These are phyloP conservation scores for Acheta domesticus DNA, from an alignment of 2,888 invertebrate species.

Conservation along the genomic window DNA sequence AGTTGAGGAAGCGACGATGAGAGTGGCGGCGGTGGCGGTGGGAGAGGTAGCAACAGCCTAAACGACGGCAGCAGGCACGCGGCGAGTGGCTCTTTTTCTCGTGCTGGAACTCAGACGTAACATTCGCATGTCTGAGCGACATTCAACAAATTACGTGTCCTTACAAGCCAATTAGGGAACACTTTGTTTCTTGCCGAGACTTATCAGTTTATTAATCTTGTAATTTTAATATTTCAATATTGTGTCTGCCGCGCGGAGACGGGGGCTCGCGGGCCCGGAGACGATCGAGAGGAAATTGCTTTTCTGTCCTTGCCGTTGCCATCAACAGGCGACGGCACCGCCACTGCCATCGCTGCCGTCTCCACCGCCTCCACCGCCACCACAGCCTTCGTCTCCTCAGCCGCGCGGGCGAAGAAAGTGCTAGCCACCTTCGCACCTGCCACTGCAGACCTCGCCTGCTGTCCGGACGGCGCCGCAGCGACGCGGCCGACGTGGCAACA, in stretches of 20 bases:
- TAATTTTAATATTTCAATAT: constrained; percentile 18
- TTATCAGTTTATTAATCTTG: constrained; percentile 18
- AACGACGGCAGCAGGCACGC: not conserved
- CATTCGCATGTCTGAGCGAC: constrained; percentile 1
- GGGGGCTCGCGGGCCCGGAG: not conserved
- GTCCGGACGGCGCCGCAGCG: too few relatives aligned
- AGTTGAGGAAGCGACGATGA: too few relatives aligned
- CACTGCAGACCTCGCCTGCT: too few relatives aligned
- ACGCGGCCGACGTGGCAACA: too few relatives aligned
- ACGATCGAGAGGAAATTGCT: not conserved
- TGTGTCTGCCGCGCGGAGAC: not conserved
- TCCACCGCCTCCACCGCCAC: not conserved
- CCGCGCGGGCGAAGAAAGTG: not conserved
- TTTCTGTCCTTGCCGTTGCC: not conserved
- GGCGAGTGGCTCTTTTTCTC: not conserved
- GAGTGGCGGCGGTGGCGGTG: too few relatives aligned
- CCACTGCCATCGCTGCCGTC: not conserved
- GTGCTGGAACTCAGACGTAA: not conserved
- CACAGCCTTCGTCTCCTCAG: not conserved
- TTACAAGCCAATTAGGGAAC: constrained; percentile 18
- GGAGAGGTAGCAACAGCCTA: not conserved
- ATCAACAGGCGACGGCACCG: not conserved
- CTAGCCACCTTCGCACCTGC: too few relatives aligned
- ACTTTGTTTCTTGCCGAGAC: not conserved
- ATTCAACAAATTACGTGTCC: constrained; percentile 18